Evolutionary conservation across 2,113 vertebrate genomes (phyloP).

Genomic region (Colossoma macropomum): DNA sequence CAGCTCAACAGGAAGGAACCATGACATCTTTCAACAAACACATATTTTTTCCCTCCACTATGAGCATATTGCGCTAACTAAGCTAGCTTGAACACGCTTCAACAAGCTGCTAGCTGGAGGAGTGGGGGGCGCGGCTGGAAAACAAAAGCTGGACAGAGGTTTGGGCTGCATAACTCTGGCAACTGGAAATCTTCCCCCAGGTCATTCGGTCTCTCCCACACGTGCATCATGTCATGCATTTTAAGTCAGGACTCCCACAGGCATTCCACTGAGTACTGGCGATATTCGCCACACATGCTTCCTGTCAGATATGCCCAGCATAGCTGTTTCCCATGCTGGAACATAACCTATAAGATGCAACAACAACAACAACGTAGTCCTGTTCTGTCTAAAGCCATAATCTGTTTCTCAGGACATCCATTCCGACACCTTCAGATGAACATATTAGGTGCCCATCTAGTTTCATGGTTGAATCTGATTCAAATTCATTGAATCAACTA

Average conservation of each 20-base stretch:
- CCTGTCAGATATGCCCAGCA: slow-evolving; percentile 23
- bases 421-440: too few relatives aligned
- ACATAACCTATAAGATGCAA: not conserved
- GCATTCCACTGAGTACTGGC: slow-evolving; percentile 41
- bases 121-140: slow-evolving; percentile 3
- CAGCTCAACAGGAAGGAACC: slow-evolving; percentile 58
- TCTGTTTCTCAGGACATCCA: too few relatives aligned
- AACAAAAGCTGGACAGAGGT: slow-evolving; percentile 36
- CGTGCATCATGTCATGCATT: slow-evolving; percentile 59
- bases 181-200: slow-evolving; percentile 61
- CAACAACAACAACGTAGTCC: not conserved
- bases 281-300: slow-evolving; percentile 41
- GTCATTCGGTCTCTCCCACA: slow-evolving; percentile 67
- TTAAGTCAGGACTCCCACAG: slow-evolving; percentile 55
- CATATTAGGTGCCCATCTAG: too few relatives aligned
- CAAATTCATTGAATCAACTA: too few relatives aligned
- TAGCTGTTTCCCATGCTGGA: slow-evolving; percentile 46
- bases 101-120: slow-evolving; percentile 56
- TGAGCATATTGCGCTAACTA: not conserved
- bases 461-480: too few relatives aligned
- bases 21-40: slow-evolving; percentile 61
- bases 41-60: not conserved
- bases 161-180: slow-evolving; percentile 59
- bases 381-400: not conserved
- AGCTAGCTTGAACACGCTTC: slow-evolving; percentile 51